Evolutionary conservation across 2,888 invertebrate species (phyloP), one percentile per base, ranked within the genome.

Genomic region (Venustoraphidia nigricollis): DNA sequence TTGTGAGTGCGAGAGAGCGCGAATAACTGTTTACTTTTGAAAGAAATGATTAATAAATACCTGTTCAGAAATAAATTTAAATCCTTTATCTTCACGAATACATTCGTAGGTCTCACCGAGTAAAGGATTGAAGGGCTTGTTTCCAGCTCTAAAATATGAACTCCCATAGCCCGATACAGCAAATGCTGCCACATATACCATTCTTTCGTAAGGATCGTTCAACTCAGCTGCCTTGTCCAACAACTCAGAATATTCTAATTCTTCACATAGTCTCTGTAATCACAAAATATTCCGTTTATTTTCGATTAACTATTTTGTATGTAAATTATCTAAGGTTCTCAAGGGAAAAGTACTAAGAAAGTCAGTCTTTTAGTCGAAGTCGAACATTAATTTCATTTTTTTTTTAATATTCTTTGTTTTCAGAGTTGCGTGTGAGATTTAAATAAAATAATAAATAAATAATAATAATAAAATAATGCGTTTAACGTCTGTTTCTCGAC

Each of bases 91-190:
- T 55, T 81, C 82, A 2, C 88, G 61, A 36, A 82, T 74, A 59
- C 83, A 84, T 67, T 89, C 89, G 64, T 81, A 89, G 0, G 87
- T 88, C 71, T 89, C 89, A 0, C 81, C 85, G 35, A 88, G 70
- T 48, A 89, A 66, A 11, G 89, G 88, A 70, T 89, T 89, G 69
- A 89, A 89, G 1, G 88, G 88, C 62, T 89, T 89, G 60, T 82
- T 81, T 43, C 85, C 86, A 37, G 88, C 86, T 45, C 89, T 65
- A 56, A 75, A 83, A 67, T 67, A 81, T 56, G 73, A 79, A 59
- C 68, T 81, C 0, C 84, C 82, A 67, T 89, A 89, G 35, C 81
- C 76, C 50, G 84, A 84, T 2, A 89, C 86, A 0, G 87, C 85
- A 68, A 89, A 89, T 2, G 88, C 86, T 0, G 83, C 84, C 1